Percentiles rank a stretch among this genome's conserved stretches.
Evolutionary conservation across 2,113 vertebrate genomes (phyloP).

Genomic region (Rynchops niger): DNA sequence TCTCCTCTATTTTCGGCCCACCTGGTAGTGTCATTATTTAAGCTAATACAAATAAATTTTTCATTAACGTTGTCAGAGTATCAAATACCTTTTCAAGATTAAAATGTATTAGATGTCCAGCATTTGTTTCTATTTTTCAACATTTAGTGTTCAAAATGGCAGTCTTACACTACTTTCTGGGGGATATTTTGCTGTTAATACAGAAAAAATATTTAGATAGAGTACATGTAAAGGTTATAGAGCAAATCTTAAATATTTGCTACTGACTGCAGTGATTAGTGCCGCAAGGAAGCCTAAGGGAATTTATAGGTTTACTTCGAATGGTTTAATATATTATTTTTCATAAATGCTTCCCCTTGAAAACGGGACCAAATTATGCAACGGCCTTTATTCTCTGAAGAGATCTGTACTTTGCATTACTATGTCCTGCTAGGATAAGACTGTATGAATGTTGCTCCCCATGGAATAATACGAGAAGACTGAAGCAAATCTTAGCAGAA

Average conservation of each 20-base stretch:
- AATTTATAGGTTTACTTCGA: background rate
- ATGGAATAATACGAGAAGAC: background rate
- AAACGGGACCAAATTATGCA: background rate
- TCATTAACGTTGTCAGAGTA: background rate
- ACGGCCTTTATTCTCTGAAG: background rate
- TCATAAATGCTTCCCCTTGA: background rate
- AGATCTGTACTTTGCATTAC: background rate
- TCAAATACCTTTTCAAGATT: background rate
- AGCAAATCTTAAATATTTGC: background rate
- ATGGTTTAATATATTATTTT: background rate
- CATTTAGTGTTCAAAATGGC: background rate
- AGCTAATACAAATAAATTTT: background rate
- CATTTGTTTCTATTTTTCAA: background rate
- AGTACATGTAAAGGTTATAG: background rate
- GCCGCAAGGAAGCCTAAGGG: background rate
- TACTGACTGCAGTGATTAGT: background rate
- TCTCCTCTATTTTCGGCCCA: background rate
- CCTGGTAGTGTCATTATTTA: background rate
- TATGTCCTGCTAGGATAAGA: background rate
- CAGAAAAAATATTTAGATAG: slow-evolving; percentile 4
- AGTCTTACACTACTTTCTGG: background rate
- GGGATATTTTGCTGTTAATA: background rate
- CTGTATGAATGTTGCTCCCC: background rate
- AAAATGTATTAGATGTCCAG: background rate
- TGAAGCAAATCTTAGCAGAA: slow-evolving; percentile 1